Evolutionary conservation across 2,888 invertebrate genomes (phyloP).

Genomic region (Dendrolimus houi): DNA sequence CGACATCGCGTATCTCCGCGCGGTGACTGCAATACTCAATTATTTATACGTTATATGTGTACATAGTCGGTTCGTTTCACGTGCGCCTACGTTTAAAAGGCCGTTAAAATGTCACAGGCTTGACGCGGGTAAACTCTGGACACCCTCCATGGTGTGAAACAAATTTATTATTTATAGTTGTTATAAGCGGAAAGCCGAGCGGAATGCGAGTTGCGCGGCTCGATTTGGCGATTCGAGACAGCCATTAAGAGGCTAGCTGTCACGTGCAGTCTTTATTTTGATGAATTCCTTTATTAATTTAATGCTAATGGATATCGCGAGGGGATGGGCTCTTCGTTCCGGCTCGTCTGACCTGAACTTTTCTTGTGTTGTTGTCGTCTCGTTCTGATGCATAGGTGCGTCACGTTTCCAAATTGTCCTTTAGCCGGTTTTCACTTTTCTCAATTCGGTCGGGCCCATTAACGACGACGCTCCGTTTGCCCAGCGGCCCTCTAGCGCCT

Average conservation of each 20-base stretch:
- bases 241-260: constrained; percentile 7
- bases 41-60: constrained; percentile 39
- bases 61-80: constrained; percentile 33
- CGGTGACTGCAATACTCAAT: constrained; percentile 31
- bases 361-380: not conserved
- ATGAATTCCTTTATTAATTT: constrained; percentile 15
- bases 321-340: not conserved
- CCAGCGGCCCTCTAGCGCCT: constrained; percentile 47
- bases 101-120: constrained; percentile 65
- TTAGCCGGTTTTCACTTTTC: constrained; percentile 61
- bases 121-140: constrained; percentile 48
- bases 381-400: not conserved
- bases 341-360: not conserved
- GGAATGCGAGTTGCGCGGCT: constrained; percentile 7
- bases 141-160: constrained; percentile 33
- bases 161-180: constrained; percentile 66
- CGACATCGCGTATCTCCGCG: constrained; percentile 19
- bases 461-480: constrained; percentile 51
- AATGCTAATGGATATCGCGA: constrained; percentile 23
- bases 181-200: constrained; percentile 30
- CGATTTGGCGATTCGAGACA: constrained; percentile 6
- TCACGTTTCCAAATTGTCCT: not conserved
- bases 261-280: constrained; percentile 7
- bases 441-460: constrained; percentile 68
- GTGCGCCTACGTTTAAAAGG: constrained; percentile 54